Conservation (phyloP, 2,888 invertebrate genomes). For the Argyra leucocephala region DNA sequence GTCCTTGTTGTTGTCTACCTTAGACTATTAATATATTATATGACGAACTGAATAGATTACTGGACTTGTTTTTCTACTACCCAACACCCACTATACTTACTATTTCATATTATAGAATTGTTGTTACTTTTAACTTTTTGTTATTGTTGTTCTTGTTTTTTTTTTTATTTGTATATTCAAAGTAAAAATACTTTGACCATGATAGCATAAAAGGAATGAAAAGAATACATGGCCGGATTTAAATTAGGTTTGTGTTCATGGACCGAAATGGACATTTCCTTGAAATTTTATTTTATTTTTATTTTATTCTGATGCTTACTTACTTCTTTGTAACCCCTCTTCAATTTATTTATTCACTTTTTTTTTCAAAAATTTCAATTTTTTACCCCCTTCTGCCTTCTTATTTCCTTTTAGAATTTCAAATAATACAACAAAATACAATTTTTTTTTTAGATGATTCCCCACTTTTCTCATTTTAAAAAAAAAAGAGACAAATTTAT, state of each 20-base stretch:
- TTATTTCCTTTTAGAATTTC: neutral
- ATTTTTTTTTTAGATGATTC: no score
- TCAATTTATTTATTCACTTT: neutral
- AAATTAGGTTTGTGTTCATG: constrained; percentile 2
- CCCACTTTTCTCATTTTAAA: no score
- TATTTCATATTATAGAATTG: no score
- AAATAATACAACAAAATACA: no score
- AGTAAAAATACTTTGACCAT: constrained; percentile 6
- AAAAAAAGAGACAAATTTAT: no score
- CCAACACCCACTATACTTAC: neutral
- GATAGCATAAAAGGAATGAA: neutral
- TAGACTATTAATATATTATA: neutral
- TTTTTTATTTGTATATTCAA: neutral
- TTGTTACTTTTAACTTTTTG: no score
- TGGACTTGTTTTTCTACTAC: no score
- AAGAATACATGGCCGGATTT: constrained; percentile 3
- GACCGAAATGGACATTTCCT: constrained; percentile 6
- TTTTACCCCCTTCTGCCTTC: neutral
- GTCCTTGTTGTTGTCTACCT: neutral
- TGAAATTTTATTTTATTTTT: neutral
- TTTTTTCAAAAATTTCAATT: neutral
- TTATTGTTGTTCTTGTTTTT: neutral
- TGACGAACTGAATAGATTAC: no score
- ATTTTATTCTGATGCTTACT: neutral
- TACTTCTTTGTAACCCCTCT: neutral